Evolutionary conservation across 2,797 vertebrate genomes (phyloP).

Genomic region (Limnodromus scolopaceus): DNA sequence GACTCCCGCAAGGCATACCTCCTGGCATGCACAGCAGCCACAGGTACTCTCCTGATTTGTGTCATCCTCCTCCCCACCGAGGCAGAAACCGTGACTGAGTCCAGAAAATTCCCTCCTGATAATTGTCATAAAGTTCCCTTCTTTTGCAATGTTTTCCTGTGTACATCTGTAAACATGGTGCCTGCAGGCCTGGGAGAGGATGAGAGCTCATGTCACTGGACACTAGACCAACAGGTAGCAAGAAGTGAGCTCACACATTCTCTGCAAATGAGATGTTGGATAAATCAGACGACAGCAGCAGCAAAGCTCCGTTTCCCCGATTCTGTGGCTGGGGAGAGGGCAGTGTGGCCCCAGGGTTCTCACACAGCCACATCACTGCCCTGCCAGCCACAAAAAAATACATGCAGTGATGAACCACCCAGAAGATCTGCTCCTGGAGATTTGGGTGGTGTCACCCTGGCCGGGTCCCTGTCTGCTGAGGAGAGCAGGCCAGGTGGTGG

Average conservation of each 20-base stretch:
- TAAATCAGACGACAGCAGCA: background rate
- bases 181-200: background rate
- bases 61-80: background rate
- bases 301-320: fast-evolving
- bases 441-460: too few relatives aligned
- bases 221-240: background rate
- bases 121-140: background rate
- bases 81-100: background rate
- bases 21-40: background rate
- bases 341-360: fast-evolving
- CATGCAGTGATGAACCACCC: fast-evolving
- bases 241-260: background rate
- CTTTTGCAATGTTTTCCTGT: background rate
- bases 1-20: fast-evolving
- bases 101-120: background rate
- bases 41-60: background rate
- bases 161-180: fast-evolving
- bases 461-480: fast-evolving
- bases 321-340: background rate
- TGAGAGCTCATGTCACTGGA: background rate
- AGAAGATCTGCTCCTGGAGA: background rate
- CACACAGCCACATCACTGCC: background rate
- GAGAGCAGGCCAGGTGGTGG: fast-evolving
- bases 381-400: background rate
- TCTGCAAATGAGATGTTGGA: background rate